phyloP scores from a whole-genome alignment of 2,888 invertebrate species.

The Amitus sp. region DNA sequence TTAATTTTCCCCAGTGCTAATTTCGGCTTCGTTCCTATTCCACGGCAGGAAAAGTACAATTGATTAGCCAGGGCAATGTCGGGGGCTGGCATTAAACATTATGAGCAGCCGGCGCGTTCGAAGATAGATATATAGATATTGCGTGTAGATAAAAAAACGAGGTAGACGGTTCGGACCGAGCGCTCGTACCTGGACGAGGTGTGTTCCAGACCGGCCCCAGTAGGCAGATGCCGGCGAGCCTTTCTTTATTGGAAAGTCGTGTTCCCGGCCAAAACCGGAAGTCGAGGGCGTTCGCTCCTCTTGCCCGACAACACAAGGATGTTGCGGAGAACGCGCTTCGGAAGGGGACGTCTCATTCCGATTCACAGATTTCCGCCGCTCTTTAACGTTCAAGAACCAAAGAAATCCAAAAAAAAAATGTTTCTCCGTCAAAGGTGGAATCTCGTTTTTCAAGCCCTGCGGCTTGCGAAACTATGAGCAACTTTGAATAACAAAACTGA shows the following conservation, averaged over 20 bases:
- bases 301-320: conserved; percentile 20
- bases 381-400: not conserved
- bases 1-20: too few relatives aligned
- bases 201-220: conserved; percentile 40
- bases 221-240: conserved; percentile 48
- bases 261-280: conserved; percentile 58
- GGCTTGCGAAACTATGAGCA: too few relatives aligned
- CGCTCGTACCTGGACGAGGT: conserved; percentile 50
- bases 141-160: conserved; percentile 52
- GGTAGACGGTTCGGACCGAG: conserved; percentile 41
- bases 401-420: too few relatives aligned
- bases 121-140: conserved; percentile 52
- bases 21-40: too few relatives aligned
- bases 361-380: conserved; percentile 19
- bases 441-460: not conserved
- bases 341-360: conserved; percentile 17
- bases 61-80: too few relatives aligned
- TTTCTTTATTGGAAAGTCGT: conserved; percentile 62
- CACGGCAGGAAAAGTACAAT: too few relatives aligned
- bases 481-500: too few relatives aligned
- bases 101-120: conserved; percentile 41
- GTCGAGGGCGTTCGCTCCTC: conserved; percentile 45
- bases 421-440: too few relatives aligned
- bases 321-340: conserved; percentile 22
- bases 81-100: conserved; percentile 24